Evolutionary conservation across 1,140 invertebrate species (phyloP).

Genomic region (Drosophila nebulosa): DNA sequence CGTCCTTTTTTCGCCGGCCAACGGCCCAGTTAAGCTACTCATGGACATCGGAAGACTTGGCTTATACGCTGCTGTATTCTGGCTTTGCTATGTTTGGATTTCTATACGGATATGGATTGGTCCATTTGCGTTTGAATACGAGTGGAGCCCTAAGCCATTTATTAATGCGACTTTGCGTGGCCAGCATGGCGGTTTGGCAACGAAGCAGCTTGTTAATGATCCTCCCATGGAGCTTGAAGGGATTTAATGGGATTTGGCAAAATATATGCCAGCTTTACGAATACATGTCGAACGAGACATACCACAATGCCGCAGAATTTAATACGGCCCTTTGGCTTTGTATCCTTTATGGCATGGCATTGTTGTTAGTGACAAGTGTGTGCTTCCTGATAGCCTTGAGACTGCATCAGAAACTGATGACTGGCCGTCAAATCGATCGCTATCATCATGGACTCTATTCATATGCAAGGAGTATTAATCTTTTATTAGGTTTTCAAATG

Average conservation of each 20-base stretch:
- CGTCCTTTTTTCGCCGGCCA: not conserved
- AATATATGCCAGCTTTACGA: not conserved
- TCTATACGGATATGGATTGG: slow-evolving; percentile 48
- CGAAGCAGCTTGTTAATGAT: slow-evolving; percentile 26
- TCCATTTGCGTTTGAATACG: slow-evolving; percentile 3
- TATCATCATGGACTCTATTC: not conserved
- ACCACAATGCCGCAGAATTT: not conserved
- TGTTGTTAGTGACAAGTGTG: not conserved
- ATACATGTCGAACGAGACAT: not conserved
- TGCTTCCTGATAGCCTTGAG: not conserved
- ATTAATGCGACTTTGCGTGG: slow-evolving; percentile 3
- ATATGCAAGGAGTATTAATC: slow-evolving; percentile 23
- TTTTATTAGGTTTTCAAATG: slow-evolving; percentile 20
- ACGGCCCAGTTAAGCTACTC: not conserved
- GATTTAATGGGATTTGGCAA: not conserved
- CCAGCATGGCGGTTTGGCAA: slow-evolving; percentile 29
- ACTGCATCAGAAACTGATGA: not conserved
- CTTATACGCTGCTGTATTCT: slow-evolving; percentile 21
- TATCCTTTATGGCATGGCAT: not conserved
- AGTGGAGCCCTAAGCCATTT: not conserved
- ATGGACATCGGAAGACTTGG: not conserved
- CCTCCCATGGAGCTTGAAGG: slow-evolving; percentile 40
- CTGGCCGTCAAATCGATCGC: not conserved
- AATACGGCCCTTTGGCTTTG: not conserved
- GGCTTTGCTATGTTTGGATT: slow-evolving; percentile 18